Conservation (phyloP, 1,140 invertebrate genomes). For the Zaprionus ghesquierei region DNA sequence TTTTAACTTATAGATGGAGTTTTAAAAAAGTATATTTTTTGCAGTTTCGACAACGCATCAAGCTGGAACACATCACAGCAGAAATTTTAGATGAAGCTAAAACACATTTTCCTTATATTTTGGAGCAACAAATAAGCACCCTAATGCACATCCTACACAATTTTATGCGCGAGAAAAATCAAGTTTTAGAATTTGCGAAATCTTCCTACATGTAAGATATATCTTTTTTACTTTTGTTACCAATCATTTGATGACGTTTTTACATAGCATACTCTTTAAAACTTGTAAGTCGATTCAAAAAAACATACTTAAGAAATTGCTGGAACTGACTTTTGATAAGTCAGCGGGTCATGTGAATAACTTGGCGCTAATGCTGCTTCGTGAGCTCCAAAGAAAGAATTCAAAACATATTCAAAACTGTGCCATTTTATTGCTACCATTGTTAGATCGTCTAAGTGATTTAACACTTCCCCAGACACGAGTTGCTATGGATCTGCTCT, state of each 20-base stretch:
- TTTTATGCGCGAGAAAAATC: conserved; percentile 75
- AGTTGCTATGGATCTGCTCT: conserved; percentile 84
- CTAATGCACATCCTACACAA: conserved; percentile 81
- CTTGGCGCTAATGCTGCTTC: conserved; percentile 61
- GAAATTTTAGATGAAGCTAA: conserved; percentile 78
- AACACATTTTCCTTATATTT: conserved; percentile 73
- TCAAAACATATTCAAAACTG: conserved; percentile 73
- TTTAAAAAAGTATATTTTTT: not conserved
- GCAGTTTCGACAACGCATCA: conserved; percentile 77
- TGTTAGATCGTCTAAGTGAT: conserved; percentile 85
- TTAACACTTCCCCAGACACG: conserved; percentile 85
- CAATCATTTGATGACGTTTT: not conserved
- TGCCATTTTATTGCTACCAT: conserved; percentile 74
- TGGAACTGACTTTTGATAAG: conserved; percentile 77
- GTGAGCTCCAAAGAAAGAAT: conserved; percentile 66
- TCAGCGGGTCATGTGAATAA: conserved; percentile 65
- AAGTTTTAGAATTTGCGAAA: conserved; percentile 70
- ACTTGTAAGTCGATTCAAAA: conserved; percentile 72
- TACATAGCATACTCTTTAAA: conserved; percentile 64
- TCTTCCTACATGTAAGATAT: conserved; percentile 50
- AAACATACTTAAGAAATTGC: conserved; percentile 65
- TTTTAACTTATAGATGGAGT: not conserved
- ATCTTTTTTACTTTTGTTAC: too few relatives aligned
- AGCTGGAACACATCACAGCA: conserved; percentile 79
- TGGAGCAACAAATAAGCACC: conserved; percentile 79